Percentiles rank a stretch among this genome's conserved stretches.
phyloP scores from a whole-genome alignment of 2,113 vertebrate genomes.

The Calyptommatus sinebrachiatus region DNA sequence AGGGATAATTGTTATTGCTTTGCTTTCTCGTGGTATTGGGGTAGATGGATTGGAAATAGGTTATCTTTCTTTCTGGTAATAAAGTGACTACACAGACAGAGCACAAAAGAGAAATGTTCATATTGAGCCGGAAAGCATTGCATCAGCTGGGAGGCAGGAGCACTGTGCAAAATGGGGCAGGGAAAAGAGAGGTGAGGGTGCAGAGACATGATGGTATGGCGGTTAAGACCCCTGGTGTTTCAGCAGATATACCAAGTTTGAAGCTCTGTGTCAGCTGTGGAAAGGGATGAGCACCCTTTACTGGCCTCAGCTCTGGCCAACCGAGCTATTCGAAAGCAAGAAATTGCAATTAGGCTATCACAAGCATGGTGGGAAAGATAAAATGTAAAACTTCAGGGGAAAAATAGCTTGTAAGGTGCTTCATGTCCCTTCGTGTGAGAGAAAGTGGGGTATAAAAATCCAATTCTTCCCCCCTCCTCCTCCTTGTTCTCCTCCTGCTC shows the following conservation, averaged over 20 bases:
- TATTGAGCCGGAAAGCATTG: conserved; percentile 32
- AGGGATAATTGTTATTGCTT: conserved; percentile 77
- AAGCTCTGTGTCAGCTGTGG: too few relatives aligned
- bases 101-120: conserved; percentile 51
- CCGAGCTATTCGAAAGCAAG: not conserved
- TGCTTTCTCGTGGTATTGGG: conserved; percentile 65
- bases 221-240: too few relatives aligned
- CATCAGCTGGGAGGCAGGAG: conserved; percentile 1
- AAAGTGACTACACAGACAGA: conserved; percentile 43
- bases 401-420: too few relatives aligned
- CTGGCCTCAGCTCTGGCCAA: not conserved
- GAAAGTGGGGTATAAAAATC: too few relatives aligned
- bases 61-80: conserved; percentile 72
- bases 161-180: conserved; percentile 7
- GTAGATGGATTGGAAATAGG: conserved; percentile 73
- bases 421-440: too few relatives aligned
- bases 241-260: too few relatives aligned
- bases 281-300: too few relatives aligned
- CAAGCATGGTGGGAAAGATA: too few relatives aligned
- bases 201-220: conserved; percentile 26
- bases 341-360: too few relatives aligned
- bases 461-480: too few relatives aligned
- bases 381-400: too few relatives aligned
- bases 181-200: conserved; percentile 13
- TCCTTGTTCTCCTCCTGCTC: too few relatives aligned